These are phyloP conservation scores for Apeltes quadracus DNA, from an alignment of 2,113 vertebrate genomes.

Conservation along the genomic window DNA sequence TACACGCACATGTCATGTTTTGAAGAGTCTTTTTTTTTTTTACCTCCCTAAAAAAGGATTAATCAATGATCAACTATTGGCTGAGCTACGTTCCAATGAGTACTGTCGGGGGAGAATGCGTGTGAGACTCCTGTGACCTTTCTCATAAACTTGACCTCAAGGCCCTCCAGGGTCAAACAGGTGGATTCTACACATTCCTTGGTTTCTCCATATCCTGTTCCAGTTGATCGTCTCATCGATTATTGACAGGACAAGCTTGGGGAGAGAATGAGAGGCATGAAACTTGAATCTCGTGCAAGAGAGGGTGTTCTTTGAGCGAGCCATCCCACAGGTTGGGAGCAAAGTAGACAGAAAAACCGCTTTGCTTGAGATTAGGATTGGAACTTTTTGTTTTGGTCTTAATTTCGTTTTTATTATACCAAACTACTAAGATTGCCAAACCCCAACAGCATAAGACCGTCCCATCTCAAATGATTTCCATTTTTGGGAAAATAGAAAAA, in stretches of 20 bases:
- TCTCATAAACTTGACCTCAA: too few relatives aligned
- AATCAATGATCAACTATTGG: constrained; percentile 15
- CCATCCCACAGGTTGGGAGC: constrained; percentile 20
- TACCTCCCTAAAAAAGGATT: constrained; percentile 2
- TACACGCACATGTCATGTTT: constrained; percentile 7
- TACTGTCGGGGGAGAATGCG: too few relatives aligned
- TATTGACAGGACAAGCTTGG: too few relatives aligned
- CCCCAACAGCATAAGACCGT: not conserved
- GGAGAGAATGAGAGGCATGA: constrained; percentile 41
- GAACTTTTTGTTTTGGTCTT: constrained; percentile 11
- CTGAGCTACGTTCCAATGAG: constrained; percentile 9
- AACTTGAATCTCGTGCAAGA: constrained; percentile 48
- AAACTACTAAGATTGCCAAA: not conserved
- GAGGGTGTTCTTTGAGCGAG: constrained; percentile 26
- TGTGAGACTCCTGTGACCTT: too few relatives aligned
- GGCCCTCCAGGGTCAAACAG: too few relatives aligned
- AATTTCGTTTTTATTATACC: not conserved
- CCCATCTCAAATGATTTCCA: not conserved
- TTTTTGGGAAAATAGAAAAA: not conserved
- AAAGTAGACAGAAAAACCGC: not conserved
- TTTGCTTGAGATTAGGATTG: not conserved
- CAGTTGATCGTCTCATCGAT: too few relatives aligned
- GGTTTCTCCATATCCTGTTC: too few relatives aligned
- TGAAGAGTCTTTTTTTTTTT: constrained; percentile 1
- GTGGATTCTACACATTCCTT: too few relatives aligned